Percentiles rank a stretch among this genome's conserved stretches.
Conservation (phyloP, 2,888 invertebrate genomes). For the Hololepta plana region DNA sequence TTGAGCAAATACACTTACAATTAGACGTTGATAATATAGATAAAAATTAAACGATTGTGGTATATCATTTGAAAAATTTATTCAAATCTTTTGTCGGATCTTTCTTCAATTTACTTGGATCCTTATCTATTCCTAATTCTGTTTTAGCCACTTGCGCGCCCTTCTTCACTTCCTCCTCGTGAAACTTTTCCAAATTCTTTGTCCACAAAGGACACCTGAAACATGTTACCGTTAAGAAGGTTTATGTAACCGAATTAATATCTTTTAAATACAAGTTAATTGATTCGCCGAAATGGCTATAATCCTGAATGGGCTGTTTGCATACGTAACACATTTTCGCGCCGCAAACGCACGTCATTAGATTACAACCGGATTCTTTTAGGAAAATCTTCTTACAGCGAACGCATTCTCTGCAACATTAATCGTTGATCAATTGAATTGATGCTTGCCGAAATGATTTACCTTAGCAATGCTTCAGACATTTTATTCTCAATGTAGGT, state of each 20-base stretch:
- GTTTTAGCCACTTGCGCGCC: constrained; percentile 23
- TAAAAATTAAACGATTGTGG: too few species aligned
- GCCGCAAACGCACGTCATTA: constrained; percentile 37
- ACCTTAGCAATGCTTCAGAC: constrained; percentile 27
- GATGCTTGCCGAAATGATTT: background rate
- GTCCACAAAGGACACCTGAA: constrained; percentile 27
- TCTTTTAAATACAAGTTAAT: constrained; percentile 5
- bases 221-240: constrained; percentile 1
- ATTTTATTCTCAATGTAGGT: constrained; percentile 36
- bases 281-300: constrained; percentile 31
- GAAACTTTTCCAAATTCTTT: constrained; percentile 22
- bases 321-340: constrained; percentile 38
- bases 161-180: constrained; percentile 23
- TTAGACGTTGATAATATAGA: too few species aligned
- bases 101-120: constrained; percentile 18
- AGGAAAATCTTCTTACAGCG: constrained; percentile 30
- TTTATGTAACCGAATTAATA: constrained; percentile 6
- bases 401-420: constrained; percentile 26
- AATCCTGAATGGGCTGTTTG: constrained; percentile 29
- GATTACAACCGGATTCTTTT: constrained; percentile 37
- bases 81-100: constrained; percentile 16
- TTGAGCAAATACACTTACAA: too few species aligned
- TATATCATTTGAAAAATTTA: too few species aligned
- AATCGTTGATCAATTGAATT: background rate
- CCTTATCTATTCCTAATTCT: constrained; percentile 19